Base-by-base conservation (phyloP, 2,888 invertebrate genomes). In the Cataglyphis albicans region DNA sequence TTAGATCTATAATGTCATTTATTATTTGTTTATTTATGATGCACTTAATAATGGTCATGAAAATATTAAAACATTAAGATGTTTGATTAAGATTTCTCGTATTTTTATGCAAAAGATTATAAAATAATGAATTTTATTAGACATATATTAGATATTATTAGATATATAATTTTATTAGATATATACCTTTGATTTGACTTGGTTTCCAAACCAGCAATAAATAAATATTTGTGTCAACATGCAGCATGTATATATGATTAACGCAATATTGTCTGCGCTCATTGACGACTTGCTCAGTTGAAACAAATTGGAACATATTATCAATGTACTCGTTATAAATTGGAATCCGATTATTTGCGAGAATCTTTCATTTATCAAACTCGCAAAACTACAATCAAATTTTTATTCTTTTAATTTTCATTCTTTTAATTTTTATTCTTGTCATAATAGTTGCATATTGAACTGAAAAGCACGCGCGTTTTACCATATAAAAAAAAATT, bases 171-270 rank as follows among this genome's bases (percentile, higher is more conserved):
- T 48, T 48, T 48, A 48, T 18, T 63, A 57, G n/a, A 73, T 12
- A 59, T 52, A 6, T 83, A 90, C 90, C 87, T 87, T 88, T 2
- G 84, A 32, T 41, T 84, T 88, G 1, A 90, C 59, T 38, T 84
- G 81, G 21, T 90, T 84, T 0, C 89, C 90, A 18, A 86, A 87
- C 90, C 90, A 90, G 21, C 90, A 90, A 57, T 90, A 90, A 38
- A 89, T 70, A 41, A 89, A 89, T 7, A 89, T 74, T 21, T 91
- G 88, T 4, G 82, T 68, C 81, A 88, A 74, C 87, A 91, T 87
- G 44, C 90, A 90, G 12, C 32, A 52, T 38, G 87, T 65, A 41
- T 89, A 90, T 15, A 84, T 5, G 7, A 83, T 68, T 41, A 88
- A 81, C 3, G 73, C 65, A 57, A 88, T 15, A 38, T 67, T 82